Evolutionary conservation across 2,113 vertebrate genomes (phyloP).

Genomic region (Pimephales promelas): DNA sequence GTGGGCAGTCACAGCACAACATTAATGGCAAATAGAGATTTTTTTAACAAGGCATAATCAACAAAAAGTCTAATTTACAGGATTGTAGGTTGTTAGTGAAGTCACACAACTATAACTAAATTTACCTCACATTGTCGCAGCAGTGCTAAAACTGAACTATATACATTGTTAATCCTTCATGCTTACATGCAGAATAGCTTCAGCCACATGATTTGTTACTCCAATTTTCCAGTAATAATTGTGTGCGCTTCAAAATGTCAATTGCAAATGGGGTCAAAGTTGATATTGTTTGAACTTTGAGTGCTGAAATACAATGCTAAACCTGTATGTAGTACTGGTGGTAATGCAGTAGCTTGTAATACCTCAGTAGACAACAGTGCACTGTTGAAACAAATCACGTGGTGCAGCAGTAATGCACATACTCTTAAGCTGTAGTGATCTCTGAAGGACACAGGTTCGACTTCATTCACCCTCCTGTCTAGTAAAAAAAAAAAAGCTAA

Average conservation of each 20-base stretch:
- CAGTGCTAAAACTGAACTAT: not conserved
- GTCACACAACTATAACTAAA: slow-evolving; percentile 12
- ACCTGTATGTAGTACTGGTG: not conserved
- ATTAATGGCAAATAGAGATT: slow-evolving; percentile 6
- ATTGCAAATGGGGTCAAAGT: slow-evolving; percentile 3
- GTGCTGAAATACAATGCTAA: not conserved
- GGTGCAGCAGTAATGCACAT: not conserved
- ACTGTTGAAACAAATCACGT: not conserved
- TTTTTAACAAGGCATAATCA: not conserved
- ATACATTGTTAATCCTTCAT: slow-evolving; percentile 26
- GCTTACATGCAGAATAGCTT: slow-evolving; percentile 32
- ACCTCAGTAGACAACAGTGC: not conserved
- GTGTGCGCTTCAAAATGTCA: slow-evolving; percentile 8
- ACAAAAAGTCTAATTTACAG: slow-evolving; percentile 6
- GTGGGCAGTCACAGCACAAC: not conserved
- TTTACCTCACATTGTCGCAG: not conserved
- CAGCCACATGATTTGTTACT: slow-evolving; percentile 7
- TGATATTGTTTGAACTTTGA: not conserved
- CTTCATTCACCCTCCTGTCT: not conserved
- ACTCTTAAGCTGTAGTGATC: slow-evolving; percentile 2
- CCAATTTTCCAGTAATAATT: not conserved
- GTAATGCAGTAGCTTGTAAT: not conserved
- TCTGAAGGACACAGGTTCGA: not conserved
- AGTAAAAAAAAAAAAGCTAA: not conserved
- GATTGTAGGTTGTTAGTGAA: not conserved